These are phyloP conservation scores for Eulemur mongoz DNA, from an alignment of 2,797 vertebrate genomes.

Conservation along the genomic window DNA sequence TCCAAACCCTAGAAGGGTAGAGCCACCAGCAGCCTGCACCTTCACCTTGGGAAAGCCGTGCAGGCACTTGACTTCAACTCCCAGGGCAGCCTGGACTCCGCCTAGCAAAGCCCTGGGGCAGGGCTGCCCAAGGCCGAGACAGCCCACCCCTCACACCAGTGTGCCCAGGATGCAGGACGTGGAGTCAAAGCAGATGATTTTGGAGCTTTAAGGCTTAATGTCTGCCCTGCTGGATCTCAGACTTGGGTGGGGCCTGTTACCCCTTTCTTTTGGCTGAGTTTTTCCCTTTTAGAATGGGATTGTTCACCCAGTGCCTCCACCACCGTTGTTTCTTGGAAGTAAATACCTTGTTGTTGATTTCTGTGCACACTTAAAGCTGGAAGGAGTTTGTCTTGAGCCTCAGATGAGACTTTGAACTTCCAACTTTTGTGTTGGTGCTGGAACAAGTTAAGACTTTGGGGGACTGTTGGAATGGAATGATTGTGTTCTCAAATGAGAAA, in stretches of 20 bases:
- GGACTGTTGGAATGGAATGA: neutral
- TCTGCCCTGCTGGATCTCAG: neutral
- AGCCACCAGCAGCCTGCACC: too few species aligned
- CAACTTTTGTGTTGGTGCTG: neutral
- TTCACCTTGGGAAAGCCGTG: neutral
- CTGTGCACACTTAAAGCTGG: neutral
- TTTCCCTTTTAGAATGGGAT: neutral
- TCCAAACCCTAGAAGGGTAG: neutral
- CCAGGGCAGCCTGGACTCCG: neutral
- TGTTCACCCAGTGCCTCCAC: neutral
- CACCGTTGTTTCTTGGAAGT: neutral
- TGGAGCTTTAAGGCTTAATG: neutral
- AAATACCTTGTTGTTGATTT: neutral
- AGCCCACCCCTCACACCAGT: too few species aligned
- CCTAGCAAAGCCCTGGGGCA: neutral
- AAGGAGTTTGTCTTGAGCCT: neutral
- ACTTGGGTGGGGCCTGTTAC: neutral
- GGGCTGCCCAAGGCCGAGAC: neutral
- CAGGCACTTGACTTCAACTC: neutral
- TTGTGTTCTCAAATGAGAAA: too few species aligned
- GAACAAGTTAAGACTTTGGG: neutral
- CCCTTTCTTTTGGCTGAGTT: neutral
- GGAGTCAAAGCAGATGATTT: neutral
- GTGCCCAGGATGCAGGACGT: neutral
- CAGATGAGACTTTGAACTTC: neutral